These are phyloP conservation scores for Pelobates cultripes DNA, from an alignment of 2,797 vertebrate species.

Conservation along the genomic window DNA sequence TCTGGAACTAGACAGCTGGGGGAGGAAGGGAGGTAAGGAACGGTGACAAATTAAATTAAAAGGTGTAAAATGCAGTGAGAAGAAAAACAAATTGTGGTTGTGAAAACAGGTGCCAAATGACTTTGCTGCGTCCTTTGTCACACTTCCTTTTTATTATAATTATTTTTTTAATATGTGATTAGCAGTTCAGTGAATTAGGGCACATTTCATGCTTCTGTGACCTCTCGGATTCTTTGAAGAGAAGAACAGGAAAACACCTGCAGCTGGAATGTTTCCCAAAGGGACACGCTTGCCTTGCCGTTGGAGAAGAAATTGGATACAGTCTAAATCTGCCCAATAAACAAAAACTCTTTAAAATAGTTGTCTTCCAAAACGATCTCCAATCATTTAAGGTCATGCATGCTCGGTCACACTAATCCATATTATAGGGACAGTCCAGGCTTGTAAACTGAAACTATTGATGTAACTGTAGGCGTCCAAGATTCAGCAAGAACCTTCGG, in stretches of 20 bases:
- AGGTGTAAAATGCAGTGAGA: conserved; percentile 72
- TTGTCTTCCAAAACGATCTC: too few relatives aligned
- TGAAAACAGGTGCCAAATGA: conserved; percentile 84
- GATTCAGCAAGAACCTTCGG: too few relatives aligned
- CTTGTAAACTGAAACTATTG: too few relatives aligned
- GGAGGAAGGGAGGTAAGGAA: conserved; percentile 53
- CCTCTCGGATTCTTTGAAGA: conserved; percentile 59
- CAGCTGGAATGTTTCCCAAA: conserved; percentile 59
- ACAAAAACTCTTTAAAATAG: too few relatives aligned
- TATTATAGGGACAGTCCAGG: too few relatives aligned
- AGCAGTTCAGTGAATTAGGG: conserved; percentile 71
- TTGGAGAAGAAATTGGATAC: conserved; percentile 8
- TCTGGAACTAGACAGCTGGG: conserved; percentile 67
- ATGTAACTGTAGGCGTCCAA: too few relatives aligned
- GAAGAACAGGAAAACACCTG: conserved; percentile 71
- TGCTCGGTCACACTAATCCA: too few relatives aligned
- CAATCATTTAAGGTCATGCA: too few relatives aligned
- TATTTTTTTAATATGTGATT: conserved; percentile 60
- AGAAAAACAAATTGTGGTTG: conserved; percentile 78
- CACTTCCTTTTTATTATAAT: conserved; percentile 62
- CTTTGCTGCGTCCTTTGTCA: conserved; percentile 67
- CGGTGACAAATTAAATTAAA: conserved; percentile 82
- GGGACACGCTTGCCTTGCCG: conserved; percentile 34
- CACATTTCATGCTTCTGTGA: conserved; percentile 73
- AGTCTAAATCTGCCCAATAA: neutral